These are phyloP conservation scores for Petrocephalus schoutedeni DNA, from an alignment of 2,797 vertebrate species.

Conservation along the genomic window DNA sequence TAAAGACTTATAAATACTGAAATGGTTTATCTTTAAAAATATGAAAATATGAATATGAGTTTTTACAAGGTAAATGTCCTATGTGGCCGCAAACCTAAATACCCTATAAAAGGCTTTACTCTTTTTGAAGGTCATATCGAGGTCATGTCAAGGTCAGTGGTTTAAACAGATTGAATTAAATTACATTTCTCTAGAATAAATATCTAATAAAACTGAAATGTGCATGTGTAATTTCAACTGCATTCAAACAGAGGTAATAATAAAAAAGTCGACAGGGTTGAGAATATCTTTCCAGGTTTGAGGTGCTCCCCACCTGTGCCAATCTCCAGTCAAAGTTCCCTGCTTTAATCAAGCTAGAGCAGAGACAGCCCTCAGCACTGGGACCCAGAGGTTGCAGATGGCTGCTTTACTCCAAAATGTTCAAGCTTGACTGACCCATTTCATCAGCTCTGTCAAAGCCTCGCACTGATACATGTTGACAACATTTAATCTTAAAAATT, in stretches of 20 bases:
- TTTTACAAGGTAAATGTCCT: neutral
- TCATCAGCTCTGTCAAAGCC: slow-evolving; percentile 90
- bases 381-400: slow-evolving; percentile 73
- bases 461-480: slow-evolving; percentile 98
- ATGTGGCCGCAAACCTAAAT: neutral
- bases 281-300: slow-evolving; percentile 74
- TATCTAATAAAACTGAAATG: slow-evolving; percentile 27
- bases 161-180: neutral
- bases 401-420: slow-evolving; percentile 75
- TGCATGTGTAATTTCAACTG: slow-evolving; percentile 37
- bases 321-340: slow-evolving; percentile 69
- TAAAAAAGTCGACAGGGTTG: slow-evolving; percentile 64
- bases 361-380: slow-evolving; percentile 58
- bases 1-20: neutral
- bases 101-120: neutral
- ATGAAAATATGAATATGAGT: neutral
- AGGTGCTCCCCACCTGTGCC: slow-evolving; percentile 56
- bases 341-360: slow-evolving; percentile 75
- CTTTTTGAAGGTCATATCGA: neutral
- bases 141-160: neutral
- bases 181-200: neutral
- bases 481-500: slow-evolving; percentile 99
- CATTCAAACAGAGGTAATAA: slow-evolving; percentile 35
- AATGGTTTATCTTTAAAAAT: neutral
- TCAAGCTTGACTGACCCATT: slow-evolving; percentile 88